Evolutionary conservation across 2,888 invertebrate genomes (phyloP), one percentile per base, ranked within the genome.

Genomic region (Caenorhabditis sp.): DNA sequence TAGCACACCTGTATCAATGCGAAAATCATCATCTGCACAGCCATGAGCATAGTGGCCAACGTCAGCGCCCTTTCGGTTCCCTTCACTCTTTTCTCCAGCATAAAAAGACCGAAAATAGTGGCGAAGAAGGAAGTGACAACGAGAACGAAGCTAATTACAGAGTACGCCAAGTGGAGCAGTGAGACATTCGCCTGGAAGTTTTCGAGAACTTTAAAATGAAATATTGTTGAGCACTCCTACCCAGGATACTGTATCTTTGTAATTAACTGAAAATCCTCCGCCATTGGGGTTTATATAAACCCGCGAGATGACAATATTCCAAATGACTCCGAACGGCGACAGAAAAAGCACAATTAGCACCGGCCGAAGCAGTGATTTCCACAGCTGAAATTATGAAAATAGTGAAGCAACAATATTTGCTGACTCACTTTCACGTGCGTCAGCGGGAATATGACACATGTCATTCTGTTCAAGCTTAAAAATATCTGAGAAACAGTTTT

Each of bases 381-480:
- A 63, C 32, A 63, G 20, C 63, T 63, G 62, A 53, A 63, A 63
- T n/a, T n/a, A n/a, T n/a, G n/a, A n/a, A n/a, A n/a, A n/a, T n/a
- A n/a, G n/a, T n/a, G n/a, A n/a, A n/a, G n/a, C n/a, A n/a, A n/a
- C n/a, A n/a, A n/a, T n/a, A n/a, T n/a, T n/a, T n/a, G n/a, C 6
- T 9, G 8, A 6, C 48, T 17, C 2, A 63, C 63, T 26, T 39
- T 41, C 15, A 43, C 7, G 35, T 63, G 63, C 24, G 52, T 37
- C 52, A 63, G 17, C 3, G 53, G 63, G 9, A 63, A 30, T 6
- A 53, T 17, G 6, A 63, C 63, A 45, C 63, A 63, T 13, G 63
- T 63, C 63, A 63, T 63, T 53, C 63, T 50, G 39, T 63, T 63
- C 43, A 63, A 43, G 39, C 53, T 63, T 43, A 63, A 30, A 45